These are phyloP conservation scores for Agrotis ipsilon DNA, from an alignment of 2,888 invertebrate species.

Conservation along the genomic window DNA sequence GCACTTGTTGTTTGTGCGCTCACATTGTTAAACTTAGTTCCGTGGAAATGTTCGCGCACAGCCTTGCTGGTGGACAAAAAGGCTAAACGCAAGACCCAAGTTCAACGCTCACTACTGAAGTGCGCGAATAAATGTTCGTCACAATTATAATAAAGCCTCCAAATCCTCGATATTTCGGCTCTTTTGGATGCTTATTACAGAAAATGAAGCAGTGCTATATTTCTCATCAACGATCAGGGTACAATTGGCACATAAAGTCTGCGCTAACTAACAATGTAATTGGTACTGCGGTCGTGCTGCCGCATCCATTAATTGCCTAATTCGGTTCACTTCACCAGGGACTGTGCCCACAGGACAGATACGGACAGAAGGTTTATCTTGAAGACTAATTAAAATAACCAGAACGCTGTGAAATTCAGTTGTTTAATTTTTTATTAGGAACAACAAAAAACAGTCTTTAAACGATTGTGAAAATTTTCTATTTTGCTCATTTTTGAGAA, in stretches of 20 bases:
- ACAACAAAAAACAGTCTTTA: too few species aligned
- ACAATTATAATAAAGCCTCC: too few species aligned
- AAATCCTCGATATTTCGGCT: background rate
- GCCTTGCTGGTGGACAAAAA: too few species aligned
- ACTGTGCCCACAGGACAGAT: conserved; percentile 7
- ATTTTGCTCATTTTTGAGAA: too few species aligned
- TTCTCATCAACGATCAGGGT: conserved; percentile 15
- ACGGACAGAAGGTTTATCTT: conserved; percentile 14
- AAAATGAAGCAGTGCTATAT: conserved; percentile 33
- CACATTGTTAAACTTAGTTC: too few species aligned
- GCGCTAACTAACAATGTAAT: conserved; percentile 57
- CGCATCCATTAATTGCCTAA: conserved; percentile 71
- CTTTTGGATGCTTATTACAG: background rate
- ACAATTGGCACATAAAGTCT: conserved; percentile 47
- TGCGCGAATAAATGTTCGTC: too few species aligned
- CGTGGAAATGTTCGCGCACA: too few species aligned
- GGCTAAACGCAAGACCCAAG: too few species aligned
- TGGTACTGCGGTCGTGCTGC: conserved; percentile 40
- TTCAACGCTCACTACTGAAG: too few species aligned
- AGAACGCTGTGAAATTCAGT: background rate
- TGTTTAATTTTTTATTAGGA: too few species aligned
- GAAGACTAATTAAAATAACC: background rate
- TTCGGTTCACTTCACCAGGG: conserved; percentile 67
- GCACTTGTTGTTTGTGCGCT: too few species aligned
- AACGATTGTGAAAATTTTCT: too few species aligned